Base-by-base conservation (phyloP, 2,797 vertebrate genomes). In the Xiphorhynchus erythropygius region DNA sequence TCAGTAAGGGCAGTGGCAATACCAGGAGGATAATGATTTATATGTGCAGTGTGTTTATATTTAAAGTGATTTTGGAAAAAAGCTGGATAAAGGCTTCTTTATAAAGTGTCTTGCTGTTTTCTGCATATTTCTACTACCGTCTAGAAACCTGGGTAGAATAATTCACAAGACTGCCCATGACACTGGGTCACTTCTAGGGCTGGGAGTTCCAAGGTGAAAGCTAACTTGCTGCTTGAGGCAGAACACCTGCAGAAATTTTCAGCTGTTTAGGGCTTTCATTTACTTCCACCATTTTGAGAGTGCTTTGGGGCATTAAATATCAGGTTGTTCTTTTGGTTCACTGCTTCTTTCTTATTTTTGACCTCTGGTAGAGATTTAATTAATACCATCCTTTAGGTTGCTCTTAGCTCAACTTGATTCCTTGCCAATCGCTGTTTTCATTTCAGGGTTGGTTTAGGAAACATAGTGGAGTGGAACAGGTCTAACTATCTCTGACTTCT, bases 381-480 rank as follows among this genome's bases (percentile, higher is more conserved):
- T 92, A 94, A 67, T 71, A 46, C 39, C 60, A 55, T 95, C 57
- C 37, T 89, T 91, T 65, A 67, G 57, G 57, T 69, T 93, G 53
- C 68, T 78, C 47, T 49, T 84, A 71, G 44, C 79, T 89, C 52
- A 37, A 74, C 44, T 76, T 73, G 68, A 42, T 81, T 63, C 56
- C 56, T 81, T 89, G 84, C 30, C 84, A 93, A n/a, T 94, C 52
- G 8, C 32, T 78, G 60, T 55, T 89, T 94, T 62, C 37, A 52
- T 95, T 96, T 94, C 75, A 78, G 52, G 46, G n/a, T 63, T 96
- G 78, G 80, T 94, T 94, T 90, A 74, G 89, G 71, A 90, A 86
- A 21, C 80, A 63, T 8, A 81, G 53, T 19, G 4, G 33, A 77
- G 47, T 65, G 83, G 76, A 96, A 68, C 90, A 74, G 18, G 57